A percentile compares a stretch with the other conserved stretches of the same genome.
Conservation (phyloP, 2,113 vertebrate genomes). For the Scortum barcoo region DNA sequence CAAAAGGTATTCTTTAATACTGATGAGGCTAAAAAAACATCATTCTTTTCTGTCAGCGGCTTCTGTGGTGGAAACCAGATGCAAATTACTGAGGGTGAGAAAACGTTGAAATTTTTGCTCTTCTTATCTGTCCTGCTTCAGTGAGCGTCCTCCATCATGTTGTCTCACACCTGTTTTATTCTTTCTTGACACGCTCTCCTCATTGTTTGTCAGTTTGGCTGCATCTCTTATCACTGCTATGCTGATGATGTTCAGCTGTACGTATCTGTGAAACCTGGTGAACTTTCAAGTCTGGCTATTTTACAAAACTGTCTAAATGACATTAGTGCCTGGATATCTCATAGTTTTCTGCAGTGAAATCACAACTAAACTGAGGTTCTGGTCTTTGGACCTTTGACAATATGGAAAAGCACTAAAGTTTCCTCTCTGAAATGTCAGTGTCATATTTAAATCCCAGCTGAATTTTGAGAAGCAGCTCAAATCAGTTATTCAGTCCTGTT, state of each 20-base stretch:
- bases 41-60: background rate
- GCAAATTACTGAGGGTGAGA: background rate
- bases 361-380: too few species aligned
- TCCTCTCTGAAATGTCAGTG: too few species aligned
- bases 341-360: too few species aligned
- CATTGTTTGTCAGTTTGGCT: background rate
- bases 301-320: too few species aligned
- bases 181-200: background rate
- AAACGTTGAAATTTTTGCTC: background rate
- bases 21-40: background rate
- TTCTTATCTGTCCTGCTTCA: constrained; percentile 1
- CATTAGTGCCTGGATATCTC: too few species aligned
- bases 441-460: too few species aligned
- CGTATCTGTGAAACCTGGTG: background rate
- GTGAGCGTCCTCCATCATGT: background rate
- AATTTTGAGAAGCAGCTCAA: constrained; percentile 4
- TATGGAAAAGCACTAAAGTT: too few species aligned
- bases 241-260: background rate
- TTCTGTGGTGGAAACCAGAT: constrained; percentile 2
- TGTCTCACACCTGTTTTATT: background rate
- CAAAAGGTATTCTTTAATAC: background rate
- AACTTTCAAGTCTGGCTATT: too few species aligned
- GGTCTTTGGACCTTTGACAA: too few species aligned
- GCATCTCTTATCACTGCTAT: background rate
- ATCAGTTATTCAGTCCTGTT: background rate